A percentile compares a stretch with the other conserved stretches of the same genome.
Evolutionary conservation across 2,113 vertebrate genomes (phyloP).

Genomic region (Cyanocitta stelleri): DNA sequence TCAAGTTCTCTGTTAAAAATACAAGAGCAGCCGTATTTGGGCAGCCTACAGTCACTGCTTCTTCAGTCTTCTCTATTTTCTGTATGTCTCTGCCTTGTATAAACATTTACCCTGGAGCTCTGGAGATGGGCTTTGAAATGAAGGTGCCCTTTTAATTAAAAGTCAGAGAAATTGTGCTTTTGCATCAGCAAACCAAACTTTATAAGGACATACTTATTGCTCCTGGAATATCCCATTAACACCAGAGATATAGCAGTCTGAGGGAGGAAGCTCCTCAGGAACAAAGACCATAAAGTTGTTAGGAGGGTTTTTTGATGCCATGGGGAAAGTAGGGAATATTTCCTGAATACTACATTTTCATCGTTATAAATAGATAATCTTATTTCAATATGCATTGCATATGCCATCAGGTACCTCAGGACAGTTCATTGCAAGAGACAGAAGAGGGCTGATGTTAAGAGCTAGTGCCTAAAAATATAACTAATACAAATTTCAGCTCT

Average conservation of each 20-base stretch:
- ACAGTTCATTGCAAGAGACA: neutral
- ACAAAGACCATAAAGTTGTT: neutral
- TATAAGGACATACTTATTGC: neutral
- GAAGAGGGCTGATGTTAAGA: neutral
- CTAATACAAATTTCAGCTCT: neutral
- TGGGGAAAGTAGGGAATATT: neutral
- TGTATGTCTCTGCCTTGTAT: neutral
- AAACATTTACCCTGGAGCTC: slow-evolving; percentile 50
- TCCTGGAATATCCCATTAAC: neutral
- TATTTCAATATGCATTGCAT: neutral
- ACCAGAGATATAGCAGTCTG: neutral
- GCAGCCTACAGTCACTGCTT: neutral
- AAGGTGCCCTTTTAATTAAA: slow-evolving; percentile 30
- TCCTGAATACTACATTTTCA: neutral
- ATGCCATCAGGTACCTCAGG: neutral
- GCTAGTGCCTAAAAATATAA: neutral
- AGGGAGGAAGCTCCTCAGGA: neutral
- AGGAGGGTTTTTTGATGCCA: neutral
- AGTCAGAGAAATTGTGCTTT: slow-evolving; percentile 7
- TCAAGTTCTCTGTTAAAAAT: slow-evolving; percentile 2
- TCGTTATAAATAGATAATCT: neutral
- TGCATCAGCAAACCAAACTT: neutral
- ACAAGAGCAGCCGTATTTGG: neutral
- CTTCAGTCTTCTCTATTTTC: neutral
- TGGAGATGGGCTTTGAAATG: slow-evolving; percentile 10